phyloP scores from a whole-genome alignment of 30 jellyfish, hydroid and myxozoan species.

The Turritopsis rubra region DNA sequence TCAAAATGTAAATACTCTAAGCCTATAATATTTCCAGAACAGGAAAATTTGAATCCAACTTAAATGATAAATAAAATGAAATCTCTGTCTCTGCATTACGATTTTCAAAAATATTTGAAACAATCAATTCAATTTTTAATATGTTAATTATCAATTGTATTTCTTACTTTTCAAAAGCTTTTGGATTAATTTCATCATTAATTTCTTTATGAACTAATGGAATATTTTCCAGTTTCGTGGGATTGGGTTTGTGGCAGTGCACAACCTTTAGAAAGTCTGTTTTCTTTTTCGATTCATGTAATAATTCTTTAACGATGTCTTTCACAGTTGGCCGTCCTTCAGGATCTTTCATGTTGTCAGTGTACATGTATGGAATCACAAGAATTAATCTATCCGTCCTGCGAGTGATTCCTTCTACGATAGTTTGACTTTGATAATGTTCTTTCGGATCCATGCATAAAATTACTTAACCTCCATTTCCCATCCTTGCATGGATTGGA shows the following conservation, averaged over 20 bases:
- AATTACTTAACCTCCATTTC: neutral
- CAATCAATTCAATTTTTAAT: too few relatives aligned
- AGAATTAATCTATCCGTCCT: neutral
- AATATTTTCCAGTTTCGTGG: neutral
- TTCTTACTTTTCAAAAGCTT: neutral
- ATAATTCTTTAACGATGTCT: neutral
- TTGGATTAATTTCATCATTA: neutral
- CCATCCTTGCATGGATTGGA: too few relatives aligned
- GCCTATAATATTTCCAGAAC: too few relatives aligned
- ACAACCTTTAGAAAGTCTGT: neutral
- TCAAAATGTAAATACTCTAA: too few relatives aligned
- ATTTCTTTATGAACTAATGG: neutral
- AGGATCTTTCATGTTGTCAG: neutral
- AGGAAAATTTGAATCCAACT: too few relatives aligned
- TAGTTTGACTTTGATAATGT: neutral
- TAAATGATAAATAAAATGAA: too few relatives aligned
- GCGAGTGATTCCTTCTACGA: neutral
- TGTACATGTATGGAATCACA: neutral
- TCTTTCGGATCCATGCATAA: neutral
- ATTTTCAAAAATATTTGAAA: too few relatives aligned
- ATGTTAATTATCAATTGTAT: too few relatives aligned
- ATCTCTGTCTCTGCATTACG: too few relatives aligned
- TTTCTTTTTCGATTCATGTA: neutral
- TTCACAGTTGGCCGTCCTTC: neutral
- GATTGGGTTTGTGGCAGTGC: neutral